Conservation (phyloP, 2,113 vertebrate species). For the Pedetes capensis region DNA sequence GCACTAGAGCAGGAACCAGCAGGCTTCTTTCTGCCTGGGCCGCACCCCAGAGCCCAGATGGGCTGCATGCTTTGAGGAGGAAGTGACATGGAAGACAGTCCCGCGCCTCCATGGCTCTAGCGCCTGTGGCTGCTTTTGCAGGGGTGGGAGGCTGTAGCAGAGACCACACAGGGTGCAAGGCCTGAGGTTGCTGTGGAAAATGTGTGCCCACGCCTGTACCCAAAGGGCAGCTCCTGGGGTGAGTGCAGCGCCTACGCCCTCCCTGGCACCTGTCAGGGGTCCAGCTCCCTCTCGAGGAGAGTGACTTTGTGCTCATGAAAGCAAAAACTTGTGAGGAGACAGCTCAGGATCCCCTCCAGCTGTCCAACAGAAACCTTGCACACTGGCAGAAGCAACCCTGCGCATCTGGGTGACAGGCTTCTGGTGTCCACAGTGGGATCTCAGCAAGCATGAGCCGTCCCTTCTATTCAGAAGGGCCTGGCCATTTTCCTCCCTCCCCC, state of each 20-base stretch:
- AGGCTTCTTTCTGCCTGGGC: neutral
- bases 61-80: rapidly evolving
- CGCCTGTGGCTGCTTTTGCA: neutral
- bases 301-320: neutral
- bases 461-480: neutral
- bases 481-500: neutral
- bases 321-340: neutral
- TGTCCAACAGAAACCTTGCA: neutral
- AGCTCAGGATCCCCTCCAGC: neutral
- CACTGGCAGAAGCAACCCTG: rapidly evolving
- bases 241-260: too few relatives aligned
- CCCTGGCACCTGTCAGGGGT: rapidly evolving
- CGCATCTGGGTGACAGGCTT: too few relatives aligned
- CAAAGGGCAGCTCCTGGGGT: neutral
- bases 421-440: neutral
- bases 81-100: rapidly evolving
- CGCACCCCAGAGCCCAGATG: rapidly evolving
- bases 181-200: neutral
- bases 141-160: rapidly evolving
- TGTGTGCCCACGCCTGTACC: rapidly evolving
- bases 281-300: neutral
- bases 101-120: rapidly evolving
- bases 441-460: neutral
- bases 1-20: too few relatives aligned
- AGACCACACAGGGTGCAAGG: neutral